Evolutionary conservation across 2,888 invertebrate species (phyloP).

Genomic region (Drosophila hamatofila): DNA sequence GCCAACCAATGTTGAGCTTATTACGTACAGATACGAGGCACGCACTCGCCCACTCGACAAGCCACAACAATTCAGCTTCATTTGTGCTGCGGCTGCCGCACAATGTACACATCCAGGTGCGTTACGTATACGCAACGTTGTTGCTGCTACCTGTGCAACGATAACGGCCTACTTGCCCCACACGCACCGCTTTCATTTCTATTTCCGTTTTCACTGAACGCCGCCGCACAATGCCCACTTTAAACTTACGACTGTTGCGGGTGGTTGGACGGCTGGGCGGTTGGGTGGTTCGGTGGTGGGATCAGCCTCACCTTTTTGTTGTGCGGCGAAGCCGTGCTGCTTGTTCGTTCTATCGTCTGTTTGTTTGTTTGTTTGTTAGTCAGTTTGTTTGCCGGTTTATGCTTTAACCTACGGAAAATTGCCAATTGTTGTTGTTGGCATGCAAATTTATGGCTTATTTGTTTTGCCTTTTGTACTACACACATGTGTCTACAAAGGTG

Average conservation of each 20-base stretch:
- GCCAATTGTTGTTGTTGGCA: constrained; percentile 77
- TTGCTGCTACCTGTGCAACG: constrained; percentile 39
- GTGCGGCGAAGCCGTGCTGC: constrained; percentile 23
- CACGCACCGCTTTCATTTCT: constrained; percentile 65
- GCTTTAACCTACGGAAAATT: constrained; percentile 74
- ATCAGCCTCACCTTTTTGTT: constrained; percentile 39
- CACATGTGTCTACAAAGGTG: constrained; percentile 19
- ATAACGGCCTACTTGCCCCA: constrained; percentile 51
- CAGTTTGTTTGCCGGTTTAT: constrained; percentile 55
- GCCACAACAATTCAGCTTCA: constrained; percentile 76
- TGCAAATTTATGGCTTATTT: constrained; percentile 82
- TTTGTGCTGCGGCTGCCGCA: constrained; percentile 59
- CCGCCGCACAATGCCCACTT: constrained; percentile 65
- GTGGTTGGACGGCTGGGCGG: not conserved
- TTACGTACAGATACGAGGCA: constrained; percentile 61
- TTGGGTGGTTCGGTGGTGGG: not conserved
- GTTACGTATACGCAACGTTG: constrained; percentile 58
- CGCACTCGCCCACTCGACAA: constrained; percentile 24
- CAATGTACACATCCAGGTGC: constrained; percentile 20
- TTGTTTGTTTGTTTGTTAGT: constrained; percentile 60
- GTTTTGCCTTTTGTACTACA: constrained; percentile 61
- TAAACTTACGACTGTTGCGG: constrained; percentile 59
- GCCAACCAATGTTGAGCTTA: constrained; percentile 62
- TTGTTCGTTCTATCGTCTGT: constrained; percentile 40
- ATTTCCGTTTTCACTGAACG: constrained; percentile 69